Evolutionary conservation across 92 coral and sea anemone genomes (phyloP), one percentile per base, ranked within the genome.

Genomic region (Isaurus tuberculatus): DNA sequence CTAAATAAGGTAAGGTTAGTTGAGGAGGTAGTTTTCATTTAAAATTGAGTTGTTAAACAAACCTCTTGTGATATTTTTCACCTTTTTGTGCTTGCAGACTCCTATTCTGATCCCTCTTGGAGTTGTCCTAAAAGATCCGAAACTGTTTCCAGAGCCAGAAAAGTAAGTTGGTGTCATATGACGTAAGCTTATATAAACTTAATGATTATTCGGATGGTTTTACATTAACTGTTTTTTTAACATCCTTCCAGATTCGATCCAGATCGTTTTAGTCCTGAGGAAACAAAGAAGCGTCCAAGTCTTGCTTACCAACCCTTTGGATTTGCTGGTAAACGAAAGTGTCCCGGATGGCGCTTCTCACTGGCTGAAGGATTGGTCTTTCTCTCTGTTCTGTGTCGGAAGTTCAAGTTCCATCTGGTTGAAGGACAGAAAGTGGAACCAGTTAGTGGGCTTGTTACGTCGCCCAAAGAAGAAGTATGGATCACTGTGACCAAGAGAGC

Each of bases 321-420:
- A 27, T 95, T 95, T 79, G 98, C 98, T n/a, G 98, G 98, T 10
- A 95, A 93, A 71, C 94, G 98, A 6, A 95, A 95, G 81, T 95
- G 98, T 68, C 98, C 98, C 11, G 98, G 91, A 43, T 95, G 97
- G 91, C 91, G 98, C 33, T 93, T 95, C 81, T 91, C 95, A 6
- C 68, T 94, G 31, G 98, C 92, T 5, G 98, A 95, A 79, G 94
- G 94, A 8, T 70, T 91, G 64, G 98, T 91, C 70, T 91, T 94
- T 55, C 85, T 95, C 55, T 95, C 98, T 5, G 88, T 95, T 79
- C 90, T 95, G 65, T 37, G 92, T 53, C 86, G 91, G 53, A 90
- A 90, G 64, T 95, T 95, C 85, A 93, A 95, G 89, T 83, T 95
- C 43, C 87, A 93, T 65, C 88, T 95, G 22, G 98, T 95, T 4